Base-by-base conservation (phyloP, 2,797 vertebrate species). In the Paedocypris micromegethes region DNA sequence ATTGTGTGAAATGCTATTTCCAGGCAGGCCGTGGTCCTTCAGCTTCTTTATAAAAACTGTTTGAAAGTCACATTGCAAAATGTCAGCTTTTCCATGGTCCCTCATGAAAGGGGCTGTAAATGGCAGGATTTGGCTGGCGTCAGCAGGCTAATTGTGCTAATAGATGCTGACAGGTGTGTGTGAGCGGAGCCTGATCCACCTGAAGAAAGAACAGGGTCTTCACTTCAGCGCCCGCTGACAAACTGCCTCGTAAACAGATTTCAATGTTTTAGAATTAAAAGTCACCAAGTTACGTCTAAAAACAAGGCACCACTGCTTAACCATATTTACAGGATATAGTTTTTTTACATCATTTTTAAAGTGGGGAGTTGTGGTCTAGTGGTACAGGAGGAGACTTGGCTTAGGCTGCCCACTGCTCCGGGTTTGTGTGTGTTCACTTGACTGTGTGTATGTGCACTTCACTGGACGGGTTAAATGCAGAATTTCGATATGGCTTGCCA, bases 1-100 rank as follows among this genome's bases (percentile, higher is more conserved):
- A 80, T 79, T 79, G 77, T 80, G 72, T 74, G 75, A 68, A 79
- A 79, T 70, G 77, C 73, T 79, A 69, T 82, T 82, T 80, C 68
- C 74, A 74, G 72, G 74, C 67, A 78, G 74, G 74, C 72, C 72
- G 68, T 72, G 69, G 70, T 74, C 74, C 77, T 82, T 75, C 68
- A 77, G 75, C 55, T 75, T 73, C 69, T 63, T 72, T 69, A 58
- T 45, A 70, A 73, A 66, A 75, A 76, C 72, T 66, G 70, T 76
- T 75, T 77, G 74, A 78, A 80, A 80, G 74, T 76, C 78, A 78
- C 76, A 68, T 72, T 76, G 69, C 74, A 44, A 76, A 77, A 80
- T 80, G 77, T 77, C 77, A 80, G 72, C 75, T 76, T 74, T 77
- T 70, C 64, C 56, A 54, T 54, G 68, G 59, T 65, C 64, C 57